phyloP scores from a whole-genome alignment of 2,113 vertebrate species.

The Orcinus orca region DNA sequence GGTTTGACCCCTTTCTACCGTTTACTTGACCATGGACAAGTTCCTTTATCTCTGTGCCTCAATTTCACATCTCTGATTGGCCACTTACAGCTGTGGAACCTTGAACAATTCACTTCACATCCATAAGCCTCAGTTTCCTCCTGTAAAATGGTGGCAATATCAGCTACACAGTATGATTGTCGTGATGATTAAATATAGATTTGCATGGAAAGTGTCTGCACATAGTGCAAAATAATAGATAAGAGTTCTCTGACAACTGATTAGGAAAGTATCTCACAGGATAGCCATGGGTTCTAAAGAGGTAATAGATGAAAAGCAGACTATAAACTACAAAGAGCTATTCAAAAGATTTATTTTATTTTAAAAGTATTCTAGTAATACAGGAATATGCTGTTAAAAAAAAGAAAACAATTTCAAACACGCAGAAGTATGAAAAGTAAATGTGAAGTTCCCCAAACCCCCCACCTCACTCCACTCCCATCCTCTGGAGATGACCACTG shows the following conservation, averaged over 20 bases:
- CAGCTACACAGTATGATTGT: fast-evolving
- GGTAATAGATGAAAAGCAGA: not conserved
- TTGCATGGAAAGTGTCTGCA: no score
- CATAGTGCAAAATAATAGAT: not conserved
- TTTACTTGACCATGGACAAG: not conserved
- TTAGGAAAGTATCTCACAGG: not conserved
- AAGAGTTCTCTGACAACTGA: not conserved
- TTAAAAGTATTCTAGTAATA: not conserved
- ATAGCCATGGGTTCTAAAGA: not conserved
- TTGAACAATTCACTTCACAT: not conserved
- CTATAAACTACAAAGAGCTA: not conserved
- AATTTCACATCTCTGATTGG: not conserved
- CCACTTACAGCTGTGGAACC: not conserved
- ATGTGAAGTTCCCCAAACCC: not conserved
- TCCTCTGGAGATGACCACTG: not conserved
- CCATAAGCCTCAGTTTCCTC: not conserved
- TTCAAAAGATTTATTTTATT: not conserved
- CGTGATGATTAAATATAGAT: not conserved
- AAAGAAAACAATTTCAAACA: not conserved
- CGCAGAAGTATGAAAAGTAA: not conserved
- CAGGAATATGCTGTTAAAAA: not conserved
- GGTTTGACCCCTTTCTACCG: not conserved
- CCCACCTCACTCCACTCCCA: not conserved
- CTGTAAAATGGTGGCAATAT: not conserved
- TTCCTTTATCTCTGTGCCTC: not conserved